Evolutionary conservation across 2,113 vertebrate genomes (phyloP), one percentile per base, ranked within the genome.

Genomic region (Aythya baeri): DNA sequence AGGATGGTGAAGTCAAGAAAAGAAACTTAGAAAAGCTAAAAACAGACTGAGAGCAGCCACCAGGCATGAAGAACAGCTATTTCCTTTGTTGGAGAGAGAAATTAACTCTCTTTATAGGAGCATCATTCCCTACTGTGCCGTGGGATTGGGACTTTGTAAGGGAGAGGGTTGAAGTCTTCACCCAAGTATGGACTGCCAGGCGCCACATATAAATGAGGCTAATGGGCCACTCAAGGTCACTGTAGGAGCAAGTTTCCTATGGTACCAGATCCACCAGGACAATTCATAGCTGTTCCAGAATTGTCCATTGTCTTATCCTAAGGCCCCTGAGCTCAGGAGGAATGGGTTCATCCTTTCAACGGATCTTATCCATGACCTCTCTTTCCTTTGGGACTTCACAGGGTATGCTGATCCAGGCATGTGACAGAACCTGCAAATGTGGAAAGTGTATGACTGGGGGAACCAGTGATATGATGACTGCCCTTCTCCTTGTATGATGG

Each of bases 11-110:
- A 96, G 94, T 80, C 94, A 96, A 95, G 93, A 81, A 96, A 96
- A 95, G 52, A 34, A 96, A 96, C 83, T 91, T 88, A 72, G 83
- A 62, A 84, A 90, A 88, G 90, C 88, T 95, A 93, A 95, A 96
- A 97, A 93, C 61, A 88, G 83, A 78, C 1, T 2, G 32, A 80
- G 43, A 86, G 13, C 72, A 88, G 72, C 63, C 17, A 31, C 43
- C 26, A 92, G 86, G 63, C 88, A 55, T 2, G 29, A 93, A 43
- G 52, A 77, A 54, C 86, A 75, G 46, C 65, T 70, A 18, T 78
- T 91, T 96, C 61, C 38, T 86, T 85, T 27, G 20, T 54, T 38
- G 23, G 34, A 90, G 65, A 29, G 65, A 86, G 27, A 27, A 88
- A 86, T 86, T 65, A 84, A 32, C 38, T 83, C 49, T 75, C 58